Percentiles rank a stretch among this genome's conserved stretches.
phyloP scores from a whole-genome alignment of 2,113 vertebrate genomes.

The Pardalotus punctatus region DNA sequence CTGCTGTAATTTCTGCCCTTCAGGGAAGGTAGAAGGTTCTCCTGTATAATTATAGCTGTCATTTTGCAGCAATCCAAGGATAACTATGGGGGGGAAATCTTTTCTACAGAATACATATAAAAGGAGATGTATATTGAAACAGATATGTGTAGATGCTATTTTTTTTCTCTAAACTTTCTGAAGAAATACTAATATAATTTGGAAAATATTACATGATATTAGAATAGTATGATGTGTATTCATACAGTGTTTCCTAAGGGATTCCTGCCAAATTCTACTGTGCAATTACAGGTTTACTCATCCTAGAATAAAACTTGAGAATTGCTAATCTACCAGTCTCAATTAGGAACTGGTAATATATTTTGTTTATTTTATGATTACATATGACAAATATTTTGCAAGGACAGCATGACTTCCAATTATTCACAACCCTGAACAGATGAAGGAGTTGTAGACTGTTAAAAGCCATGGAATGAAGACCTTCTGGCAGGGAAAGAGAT shows the following conservation, averaged over 20 bases:
- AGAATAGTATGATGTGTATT: neutral
- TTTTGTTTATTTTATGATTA: constrained; percentile 13
- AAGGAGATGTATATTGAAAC: neutral
- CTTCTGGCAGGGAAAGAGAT: neutral
- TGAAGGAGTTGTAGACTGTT: neutral
- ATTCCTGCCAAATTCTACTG: neutral
- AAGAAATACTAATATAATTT: neutral
- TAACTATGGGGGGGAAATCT: neutral
- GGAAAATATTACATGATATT: constrained; percentile 6
- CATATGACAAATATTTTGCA: neutral
- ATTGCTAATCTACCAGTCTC: neutral
- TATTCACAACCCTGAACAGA: neutral
- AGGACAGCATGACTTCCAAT: neutral
- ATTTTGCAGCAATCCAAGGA: neutral
- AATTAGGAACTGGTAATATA: neutral
- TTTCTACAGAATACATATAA: neutral
- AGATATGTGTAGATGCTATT: neutral
- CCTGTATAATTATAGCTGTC: neutral
- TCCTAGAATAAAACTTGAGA: neutral
- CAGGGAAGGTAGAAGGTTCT: neutral
- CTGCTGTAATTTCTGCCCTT: constrained; percentile 19
- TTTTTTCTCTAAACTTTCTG: neutral
- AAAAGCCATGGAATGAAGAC: neutral
- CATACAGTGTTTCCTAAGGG: neutral
- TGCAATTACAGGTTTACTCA: constrained; percentile 21